phyloP scores from a whole-genome alignment of 2,888 invertebrate genomes.

The Drosophila anomelani region DNA sequence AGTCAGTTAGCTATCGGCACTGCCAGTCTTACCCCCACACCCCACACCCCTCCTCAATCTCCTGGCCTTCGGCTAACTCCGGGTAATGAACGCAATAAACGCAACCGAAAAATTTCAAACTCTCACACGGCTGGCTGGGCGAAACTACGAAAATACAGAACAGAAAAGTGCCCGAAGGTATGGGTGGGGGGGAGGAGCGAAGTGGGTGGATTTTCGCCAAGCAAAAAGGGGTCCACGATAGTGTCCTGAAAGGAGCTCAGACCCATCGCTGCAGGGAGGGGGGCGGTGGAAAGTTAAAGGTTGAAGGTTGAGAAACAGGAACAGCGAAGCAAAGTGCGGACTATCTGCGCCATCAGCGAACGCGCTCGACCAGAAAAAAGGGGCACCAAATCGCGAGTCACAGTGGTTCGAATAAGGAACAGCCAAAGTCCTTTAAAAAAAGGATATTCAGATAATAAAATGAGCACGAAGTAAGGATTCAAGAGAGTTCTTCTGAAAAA shows the following conservation, averaged over 20 bases:
- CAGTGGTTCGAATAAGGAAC: constrained; percentile 1
- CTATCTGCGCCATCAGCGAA: constrained; percentile 55
- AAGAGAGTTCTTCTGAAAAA: too few relatives aligned
- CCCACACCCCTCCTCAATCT: background rate
- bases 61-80: constrained; percentile 26
- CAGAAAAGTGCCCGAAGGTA: constrained; percentile 5
- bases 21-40: constrained; percentile 7
- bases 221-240: constrained; percentile 40
- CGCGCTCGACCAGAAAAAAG: constrained; percentile 70
- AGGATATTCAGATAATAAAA: background rate
- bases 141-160: constrained; percentile 42
- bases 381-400: constrained; percentile 28
- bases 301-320: constrained; percentile 11
- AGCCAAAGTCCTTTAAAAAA: too few relatives aligned
- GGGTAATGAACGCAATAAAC: constrained; percentile 78
- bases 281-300: background rate
- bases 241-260: constrained; percentile 32
- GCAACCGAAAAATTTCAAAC: constrained; percentile 76
- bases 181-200: background rate
- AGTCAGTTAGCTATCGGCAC: constrained; percentile 62
- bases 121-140: constrained; percentile 54
- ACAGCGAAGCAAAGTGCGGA: constrained; percentile 21
- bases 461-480: too few relatives aligned
- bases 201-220: constrained; percentile 9
- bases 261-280: background rate